Evolutionary conservation across 2,113 vertebrate species (phyloP).

Genomic region (Prinia subflava): DNA sequence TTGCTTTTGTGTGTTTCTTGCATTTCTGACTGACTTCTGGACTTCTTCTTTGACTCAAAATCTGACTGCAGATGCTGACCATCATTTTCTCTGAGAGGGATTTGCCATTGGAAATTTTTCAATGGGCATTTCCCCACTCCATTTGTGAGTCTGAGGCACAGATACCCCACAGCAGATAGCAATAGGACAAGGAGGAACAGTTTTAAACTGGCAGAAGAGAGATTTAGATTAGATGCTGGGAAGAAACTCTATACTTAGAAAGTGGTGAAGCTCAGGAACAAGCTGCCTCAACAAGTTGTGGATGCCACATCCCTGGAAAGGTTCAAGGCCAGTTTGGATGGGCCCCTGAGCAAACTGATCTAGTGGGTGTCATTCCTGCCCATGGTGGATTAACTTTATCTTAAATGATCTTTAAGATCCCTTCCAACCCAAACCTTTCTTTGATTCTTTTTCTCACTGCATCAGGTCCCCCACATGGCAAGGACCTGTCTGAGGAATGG

Average conservation of each 20-base stretch:
- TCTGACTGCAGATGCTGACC: neutral
- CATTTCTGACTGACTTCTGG: neutral
- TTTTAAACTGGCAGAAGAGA: neutral
- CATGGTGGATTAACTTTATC: neutral
- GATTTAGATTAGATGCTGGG: neutral
- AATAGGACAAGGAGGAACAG: neutral
- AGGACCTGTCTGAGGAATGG: neutral
- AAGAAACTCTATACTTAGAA: neutral
- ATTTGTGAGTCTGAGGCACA: neutral
- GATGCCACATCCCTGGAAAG: too few relatives aligned
- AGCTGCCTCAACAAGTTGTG: neutral
- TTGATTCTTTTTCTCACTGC: neutral
- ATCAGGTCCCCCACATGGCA: rapidly evolving
- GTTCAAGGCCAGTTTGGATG: neutral
- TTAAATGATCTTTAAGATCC: neutral
- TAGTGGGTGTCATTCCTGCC: neutral
- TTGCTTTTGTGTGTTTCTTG: neutral
- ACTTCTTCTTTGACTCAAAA: neutral
- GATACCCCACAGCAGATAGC: neutral
- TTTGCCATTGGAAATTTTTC: neutral
- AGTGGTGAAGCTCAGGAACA: neutral
- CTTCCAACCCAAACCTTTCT: neutral
- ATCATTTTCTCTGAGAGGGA: neutral
- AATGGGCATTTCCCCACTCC: neutral
- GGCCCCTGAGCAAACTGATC: neutral